Conservation (phyloP, 2,888 invertebrate genomes). For the Panzeria rudis region DNA sequence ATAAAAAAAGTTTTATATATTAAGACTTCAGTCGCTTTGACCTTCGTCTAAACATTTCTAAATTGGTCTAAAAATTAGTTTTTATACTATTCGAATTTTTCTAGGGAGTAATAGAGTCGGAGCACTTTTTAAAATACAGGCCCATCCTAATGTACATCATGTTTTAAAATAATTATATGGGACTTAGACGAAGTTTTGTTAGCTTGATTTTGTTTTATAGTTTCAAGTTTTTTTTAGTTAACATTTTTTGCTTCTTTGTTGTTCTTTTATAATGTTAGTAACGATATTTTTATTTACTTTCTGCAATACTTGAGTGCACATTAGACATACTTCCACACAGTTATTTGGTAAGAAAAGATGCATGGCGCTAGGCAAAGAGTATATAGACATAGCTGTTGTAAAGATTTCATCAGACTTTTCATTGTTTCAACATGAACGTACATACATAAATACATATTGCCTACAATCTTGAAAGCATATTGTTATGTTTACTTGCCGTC, state of each 20-base stretch:
- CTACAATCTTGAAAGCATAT: neutral
- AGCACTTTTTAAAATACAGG: too few relatives aligned
- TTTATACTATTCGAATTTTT: too few relatives aligned
- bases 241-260: neutral
- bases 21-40: too few relatives aligned
- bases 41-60: too few relatives aligned
- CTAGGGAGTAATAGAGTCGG: too few relatives aligned
- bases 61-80: too few relatives aligned
- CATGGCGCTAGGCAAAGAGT: neutral
- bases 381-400: neutral
- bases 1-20: too few relatives aligned
- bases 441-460: conserved; percentile 4
- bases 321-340: neutral
- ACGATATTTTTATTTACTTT: conserved; percentile 40
- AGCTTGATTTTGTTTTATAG: neutral
- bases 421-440: conserved; percentile 40
- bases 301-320: conserved; percentile 43
- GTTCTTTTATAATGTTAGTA: neutral
- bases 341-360: conserved; percentile 7
- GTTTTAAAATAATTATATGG: too few relatives aligned
- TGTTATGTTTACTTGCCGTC: conserved; percentile 14
- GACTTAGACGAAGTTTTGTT: too few relatives aligned
- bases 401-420: conserved; percentile 9
- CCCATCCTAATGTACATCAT: too few relatives aligned
- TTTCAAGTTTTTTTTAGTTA: neutral